Base-by-base conservation (phyloP, 2,113 vertebrate species). In the Lagopus muta region DNA sequence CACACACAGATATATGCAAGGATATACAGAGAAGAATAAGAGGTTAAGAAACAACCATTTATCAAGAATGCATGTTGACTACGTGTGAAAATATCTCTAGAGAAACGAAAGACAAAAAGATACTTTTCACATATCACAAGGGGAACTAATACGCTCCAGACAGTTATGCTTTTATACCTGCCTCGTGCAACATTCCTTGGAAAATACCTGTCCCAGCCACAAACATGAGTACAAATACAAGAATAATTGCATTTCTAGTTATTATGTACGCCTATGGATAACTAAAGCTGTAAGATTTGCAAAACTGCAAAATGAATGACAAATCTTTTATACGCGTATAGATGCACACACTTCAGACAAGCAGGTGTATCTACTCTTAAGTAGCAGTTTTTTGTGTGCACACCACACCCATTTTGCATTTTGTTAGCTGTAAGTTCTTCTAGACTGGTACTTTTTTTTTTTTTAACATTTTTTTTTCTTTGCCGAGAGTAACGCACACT, bases 191-290 rank as follows among this genome's bases (percentile, higher is more conserved):
- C 5, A 40, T 32, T 66, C 30, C 45, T 71, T 43, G 24, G 32
- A 3, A 76, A 71, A 72, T 66, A 61, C 0, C 15, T 40, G 7
- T n/a, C 57, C 24, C 12, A 60, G 28, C 5, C 43, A 36, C 27
- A 38, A 77, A 27, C 5, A 45, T 13, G 24, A 71, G 2, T 40
- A 54, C 11, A 71, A 73, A 52, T 28, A 21, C 17, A 84, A n/a
- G 3, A 62, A 40, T 65, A 48, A 40, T 2, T 0, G 0, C 42
- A 20, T 50, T 66, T 28, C 5, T 61, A 40, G 5, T 50, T 57
- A 71, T 45, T 7, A 42, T 2, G 5, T 22, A 52, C 12, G 47
- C 47, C 18, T 19, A 50, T 2, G 60, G 61, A 65, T 34, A 8
- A 47, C 1, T 4, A 52, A 75, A 75, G 75, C 11, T 13, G 6